Evolutionary conservation across 2,888 invertebrate species (phyloP), one percentile per base, ranked within the genome.

Genomic region (Sipunculus nudus): DNA sequence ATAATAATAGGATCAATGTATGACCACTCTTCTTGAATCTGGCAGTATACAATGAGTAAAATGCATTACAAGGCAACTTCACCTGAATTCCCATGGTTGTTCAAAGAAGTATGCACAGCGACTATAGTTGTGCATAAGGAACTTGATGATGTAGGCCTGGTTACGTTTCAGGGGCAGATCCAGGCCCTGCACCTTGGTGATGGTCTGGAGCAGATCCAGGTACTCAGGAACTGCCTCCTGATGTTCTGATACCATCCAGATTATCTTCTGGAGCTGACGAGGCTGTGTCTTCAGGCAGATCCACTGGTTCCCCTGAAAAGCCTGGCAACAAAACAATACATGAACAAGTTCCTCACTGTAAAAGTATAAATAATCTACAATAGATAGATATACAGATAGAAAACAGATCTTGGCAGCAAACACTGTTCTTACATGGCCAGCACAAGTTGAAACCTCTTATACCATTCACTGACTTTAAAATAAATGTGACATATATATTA

Each of bases 141-240:
- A 82, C 59, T 82, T 82, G 78, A 83, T 81, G 35, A 82, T 81
- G 50, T 80, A 78, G 8, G 79, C 79, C 66, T 83, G 83, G 69
- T 83, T 83, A 28, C 82, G 53, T 65, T 83, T 83, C 57, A 82
- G 63, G 1, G 83, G 80, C 31, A 81, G 70, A n/a, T 77, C 79
- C 3, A 79, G 76, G 21, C 78, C 79, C 26, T 76, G 38, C 10
- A 80, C 80, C 59, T 79, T 81, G 39, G 79, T 79, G 28, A 81
- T 73, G 75, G 76, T 78, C 19, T 74, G 73, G 2, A 82, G 74
- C 5, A 82, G 75, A 62, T 80, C 79, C 2, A 81, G 73, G 52
- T 80, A 78, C 59, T 81, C 79, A 2, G 82, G 80, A 5, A 78
- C 81, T 31, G 73, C 66, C 59, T 80, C 79, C 59, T 77, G 78